Base-by-base conservation (phyloP, 2,113 vertebrate genomes). In the Zosterops lateralis region DNA sequence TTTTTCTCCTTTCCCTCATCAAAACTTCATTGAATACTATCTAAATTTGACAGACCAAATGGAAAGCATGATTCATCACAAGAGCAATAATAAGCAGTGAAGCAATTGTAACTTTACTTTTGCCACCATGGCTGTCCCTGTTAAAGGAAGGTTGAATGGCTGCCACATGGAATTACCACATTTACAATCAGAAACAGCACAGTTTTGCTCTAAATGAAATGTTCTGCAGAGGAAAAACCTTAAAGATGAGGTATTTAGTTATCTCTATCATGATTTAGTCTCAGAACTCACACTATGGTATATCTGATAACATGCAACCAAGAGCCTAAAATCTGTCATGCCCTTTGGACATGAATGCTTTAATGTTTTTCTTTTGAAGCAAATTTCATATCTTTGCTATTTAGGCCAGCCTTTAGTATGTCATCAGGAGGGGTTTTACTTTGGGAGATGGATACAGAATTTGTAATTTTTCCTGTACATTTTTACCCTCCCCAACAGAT, bases 21-120 rank as follows among this genome's bases (percentile, higher is more conserved):
- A 28, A 66, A 88, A 80, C 68, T 74, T 84, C 58, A 93, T 9
- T 48, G 44, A 89, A 45, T 36, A 25, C 31, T 83, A 70, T 13
- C 50, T 86, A 73, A 86, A 94, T 74, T 51, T 86, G 83, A 90
- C 86, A 96, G 51, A 71, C 14, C 76, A 88, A 90, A 76, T 25
- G 65, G 65, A 60, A 90, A 86, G 51, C 1, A 0, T 61, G 82
- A 86, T 75, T 89, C 77, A 89, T 68, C 78, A 42, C 26, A 77
- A 80, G 51, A 74, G 47, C 51, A 95, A 31, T 79, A 91, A 91
- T 45, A 85, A 92, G 44, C 85, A 92, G 38, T 47, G 26, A 84
- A 21, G 61, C 25, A 65, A 78, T 67, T 51, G 56, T 22, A 60
- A 92, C 71, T 65, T 56, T 25, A 31, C 40, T 68, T 53, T 58